Evolutionary conservation across 2,797 vertebrate species (phyloP).

Genomic region (Meda fulgida): DNA sequence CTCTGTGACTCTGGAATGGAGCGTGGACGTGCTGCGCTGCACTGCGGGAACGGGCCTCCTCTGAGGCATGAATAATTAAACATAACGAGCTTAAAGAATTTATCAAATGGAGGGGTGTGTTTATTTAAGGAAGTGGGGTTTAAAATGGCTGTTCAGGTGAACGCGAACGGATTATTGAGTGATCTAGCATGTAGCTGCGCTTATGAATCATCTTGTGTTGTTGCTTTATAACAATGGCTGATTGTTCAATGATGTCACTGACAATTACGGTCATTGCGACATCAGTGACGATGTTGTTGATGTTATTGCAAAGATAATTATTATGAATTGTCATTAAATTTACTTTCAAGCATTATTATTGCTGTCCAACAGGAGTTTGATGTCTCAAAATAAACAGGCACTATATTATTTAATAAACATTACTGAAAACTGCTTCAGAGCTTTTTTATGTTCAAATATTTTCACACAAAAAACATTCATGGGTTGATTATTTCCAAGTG

Average conservation of each 20-base stretch:
- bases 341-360: neutral
- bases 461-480: neutral
- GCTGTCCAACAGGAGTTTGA: neutral
- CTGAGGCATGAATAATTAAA: slow-evolving; percentile 61
- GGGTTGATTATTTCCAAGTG: neutral
- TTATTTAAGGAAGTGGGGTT: slow-evolving; percentile 58
- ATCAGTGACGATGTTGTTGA: neutral
- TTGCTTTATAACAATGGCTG: neutral
- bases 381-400: neutral
- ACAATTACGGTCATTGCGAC: neutral
- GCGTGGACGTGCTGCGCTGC: slow-evolving; percentile 30
- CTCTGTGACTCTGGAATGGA: neutral
- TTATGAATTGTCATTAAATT: neutral
- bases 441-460: too few species aligned
- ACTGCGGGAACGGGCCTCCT: slow-evolving; percentile 43
- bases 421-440: neutral
- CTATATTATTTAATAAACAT: neutral
- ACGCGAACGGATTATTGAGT: slow-evolving; percentile 10
- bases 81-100: slow-evolving; percentile 56
- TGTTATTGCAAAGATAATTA: neutral
- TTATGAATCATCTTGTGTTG: neutral
- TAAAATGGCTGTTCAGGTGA: slow-evolving; percentile 57
- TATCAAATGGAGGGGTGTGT: slow-evolving; percentile 61
- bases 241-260: slow-evolving; percentile 12
- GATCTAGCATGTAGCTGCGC: neutral